These are phyloP conservation scores for Motacilla tschutschensis DNA, from an alignment of 2,113 vertebrate genomes.

Conservation along the genomic window DNA sequence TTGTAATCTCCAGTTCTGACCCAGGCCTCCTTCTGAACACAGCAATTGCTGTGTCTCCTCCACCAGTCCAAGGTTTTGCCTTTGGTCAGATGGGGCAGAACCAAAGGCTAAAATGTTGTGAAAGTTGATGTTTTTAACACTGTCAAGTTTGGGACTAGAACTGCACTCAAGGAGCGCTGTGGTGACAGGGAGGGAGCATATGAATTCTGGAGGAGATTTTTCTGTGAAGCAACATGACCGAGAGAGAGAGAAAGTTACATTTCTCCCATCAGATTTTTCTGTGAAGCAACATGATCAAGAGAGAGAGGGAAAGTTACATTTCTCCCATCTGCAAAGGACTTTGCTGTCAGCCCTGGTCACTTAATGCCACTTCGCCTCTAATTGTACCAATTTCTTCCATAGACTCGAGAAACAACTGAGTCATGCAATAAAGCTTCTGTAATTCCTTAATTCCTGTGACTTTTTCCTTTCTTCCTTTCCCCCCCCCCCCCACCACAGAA, in stretches of 20 bases:
- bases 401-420: not conserved
- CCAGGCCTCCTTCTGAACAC: not conserved
- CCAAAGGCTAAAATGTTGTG: not conserved
- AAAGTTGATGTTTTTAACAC: not conserved
- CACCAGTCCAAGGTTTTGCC: not conserved
- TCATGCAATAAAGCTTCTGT: not conserved
- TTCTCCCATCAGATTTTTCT: no score
- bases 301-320: not conserved
- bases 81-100: not conserved
- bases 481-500: rapidly evolving
- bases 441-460: not conserved
- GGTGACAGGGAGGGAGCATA: not conserved
- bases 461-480: not conserved
- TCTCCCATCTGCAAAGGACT: not conserved
- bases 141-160: not conserved
- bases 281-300: not conserved
- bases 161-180: rapidly evolving
- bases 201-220: not conserved
- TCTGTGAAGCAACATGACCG: not conserved
- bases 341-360: rapidly evolving
- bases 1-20: not conserved
- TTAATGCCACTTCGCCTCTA: not conserved
- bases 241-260: not conserved
- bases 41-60: not conserved
- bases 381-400: not conserved